Evolutionary conservation across 2,113 vertebrate species (phyloP), one percentile per base, ranked within the genome.

Genomic region (Antennarius striatus): DNA sequence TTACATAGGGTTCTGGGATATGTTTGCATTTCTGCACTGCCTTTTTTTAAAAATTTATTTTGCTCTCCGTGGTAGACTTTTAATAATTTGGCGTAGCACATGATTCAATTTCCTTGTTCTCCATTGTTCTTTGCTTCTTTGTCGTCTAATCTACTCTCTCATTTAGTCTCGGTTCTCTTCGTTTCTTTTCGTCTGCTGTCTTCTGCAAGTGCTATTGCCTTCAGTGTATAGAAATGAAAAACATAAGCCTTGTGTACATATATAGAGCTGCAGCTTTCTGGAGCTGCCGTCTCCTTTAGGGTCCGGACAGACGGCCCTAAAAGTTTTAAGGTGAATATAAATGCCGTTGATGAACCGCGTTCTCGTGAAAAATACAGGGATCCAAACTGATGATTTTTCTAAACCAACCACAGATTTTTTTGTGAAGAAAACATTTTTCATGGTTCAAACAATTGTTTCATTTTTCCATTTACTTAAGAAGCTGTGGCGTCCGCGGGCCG

Each of bases 221-320:
- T 68, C 74, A 68, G 15, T 87, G 84, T 88, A 85, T 63, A 85
- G 77, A 80, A 68, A 79, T 32, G 16, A 64, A 78, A 69, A 61
- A 72, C 63, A 12, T 77, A 79, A 87, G 87, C 85, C 89, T 89
- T 91, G 81, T 90, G 85, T 89, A 89, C 70, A 88, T 88, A 86
- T 39, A 76, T 40, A 77, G 68, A 84, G 82, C 70, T 71, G 66
- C 73, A 64, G 66, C 68, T 71, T 83, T 81, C 14, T 59, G 39
- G 63, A 79, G 81, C 74, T 81, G 77, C 81, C 63, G 54, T 85
- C 76, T 67, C 60, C 60, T 43, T 32, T 55, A 55, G 70, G 79
- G 81, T 80, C 81, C 77, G 68, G 75, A 82, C 73, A 72, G 69
- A 80, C 62, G 52, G 62, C 77, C 77, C 74, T 73, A 55, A 61